Evolutionary conservation across 2,888 invertebrate genomes (phyloP).

Genomic region (Eulithis testata): DNA sequence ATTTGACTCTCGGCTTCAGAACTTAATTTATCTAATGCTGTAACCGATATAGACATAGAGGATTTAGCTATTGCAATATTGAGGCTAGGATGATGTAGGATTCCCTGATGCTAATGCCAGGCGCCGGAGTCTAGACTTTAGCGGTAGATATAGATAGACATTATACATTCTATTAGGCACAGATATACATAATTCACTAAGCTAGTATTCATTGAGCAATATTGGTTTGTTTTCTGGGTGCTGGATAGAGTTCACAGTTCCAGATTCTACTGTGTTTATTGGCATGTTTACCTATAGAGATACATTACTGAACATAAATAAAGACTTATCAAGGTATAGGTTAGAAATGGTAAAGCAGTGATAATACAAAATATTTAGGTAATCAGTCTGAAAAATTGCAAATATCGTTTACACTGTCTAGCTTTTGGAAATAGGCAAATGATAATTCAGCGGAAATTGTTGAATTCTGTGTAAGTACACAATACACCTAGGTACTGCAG

Average conservation of each 20-base stretch:
- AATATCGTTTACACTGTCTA: too few species aligned
- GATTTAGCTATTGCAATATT: constrained; percentile 8
- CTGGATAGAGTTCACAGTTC: not conserved
- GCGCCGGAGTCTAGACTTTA: constrained; percentile 1
- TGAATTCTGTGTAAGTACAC: constrained; percentile 20
- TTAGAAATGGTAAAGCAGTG: too few species aligned
- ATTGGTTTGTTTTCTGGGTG: not conserved
- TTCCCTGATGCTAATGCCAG: constrained; percentile 9
- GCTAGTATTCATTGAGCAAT: not conserved
- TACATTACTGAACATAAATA: too few species aligned
- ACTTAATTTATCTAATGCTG: constrained; percentile 15
- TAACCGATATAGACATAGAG: not conserved
- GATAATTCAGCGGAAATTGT: constrained; percentile 2
- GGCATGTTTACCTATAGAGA: not conserved
- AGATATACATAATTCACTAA: not conserved
- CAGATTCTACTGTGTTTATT: not conserved
- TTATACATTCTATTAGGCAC: not conserved
- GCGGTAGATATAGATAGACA: not conserved
- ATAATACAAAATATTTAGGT: too few species aligned
- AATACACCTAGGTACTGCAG: constrained; percentile 36
- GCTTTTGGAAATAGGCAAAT: too few species aligned
- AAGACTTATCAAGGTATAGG: too few species aligned
- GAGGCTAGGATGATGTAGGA: constrained; percentile 16
- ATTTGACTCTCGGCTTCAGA: constrained; percentile 25
- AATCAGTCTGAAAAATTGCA: too few species aligned